These are phyloP conservation scores for Malacoraja senta DNA, from an alignment of 2,797 vertebrate genomes.

Conservation along the genomic window DNA sequence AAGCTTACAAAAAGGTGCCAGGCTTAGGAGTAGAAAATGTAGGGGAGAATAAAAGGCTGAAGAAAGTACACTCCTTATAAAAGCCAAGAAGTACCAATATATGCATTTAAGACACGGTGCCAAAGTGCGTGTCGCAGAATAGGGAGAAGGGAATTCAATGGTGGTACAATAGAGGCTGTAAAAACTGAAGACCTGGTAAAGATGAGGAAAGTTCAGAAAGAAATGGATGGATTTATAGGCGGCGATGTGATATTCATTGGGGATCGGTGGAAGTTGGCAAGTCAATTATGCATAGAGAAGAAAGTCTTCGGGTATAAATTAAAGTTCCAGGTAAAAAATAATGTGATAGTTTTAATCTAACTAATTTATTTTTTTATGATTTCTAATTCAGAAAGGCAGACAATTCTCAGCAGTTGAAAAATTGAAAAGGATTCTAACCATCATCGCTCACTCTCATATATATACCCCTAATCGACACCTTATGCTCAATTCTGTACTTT, in stretches of 20 bases:
- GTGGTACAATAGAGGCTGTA: not conserved
- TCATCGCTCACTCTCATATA: no score
- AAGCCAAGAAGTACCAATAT: not conserved
- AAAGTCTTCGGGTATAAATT: not conserved
- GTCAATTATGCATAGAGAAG: not conserved
- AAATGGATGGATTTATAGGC: not conserved
- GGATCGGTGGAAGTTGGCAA: not conserved
- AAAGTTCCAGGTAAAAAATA: not conserved
- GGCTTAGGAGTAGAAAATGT: not conserved
- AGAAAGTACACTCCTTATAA: not conserved
- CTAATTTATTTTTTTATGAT: no score
- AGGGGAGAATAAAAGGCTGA: not conserved
- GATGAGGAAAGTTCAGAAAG: not conserved
- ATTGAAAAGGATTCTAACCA: no score
- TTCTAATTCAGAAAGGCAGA: no score
- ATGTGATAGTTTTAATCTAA: no score
- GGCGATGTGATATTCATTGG: not conserved
- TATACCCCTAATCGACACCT: no score
- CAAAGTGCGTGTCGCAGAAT: not conserved
- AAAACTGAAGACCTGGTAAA: not conserved
- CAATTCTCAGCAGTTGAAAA: no score
- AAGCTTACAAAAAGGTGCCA: not conserved
- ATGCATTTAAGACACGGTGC: not conserved
- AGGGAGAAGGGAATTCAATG: not conserved
- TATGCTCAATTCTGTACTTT: no score